Conservation (phyloP, 2,113 vertebrate species). For the Pygoscelis adeliae region DNA sequence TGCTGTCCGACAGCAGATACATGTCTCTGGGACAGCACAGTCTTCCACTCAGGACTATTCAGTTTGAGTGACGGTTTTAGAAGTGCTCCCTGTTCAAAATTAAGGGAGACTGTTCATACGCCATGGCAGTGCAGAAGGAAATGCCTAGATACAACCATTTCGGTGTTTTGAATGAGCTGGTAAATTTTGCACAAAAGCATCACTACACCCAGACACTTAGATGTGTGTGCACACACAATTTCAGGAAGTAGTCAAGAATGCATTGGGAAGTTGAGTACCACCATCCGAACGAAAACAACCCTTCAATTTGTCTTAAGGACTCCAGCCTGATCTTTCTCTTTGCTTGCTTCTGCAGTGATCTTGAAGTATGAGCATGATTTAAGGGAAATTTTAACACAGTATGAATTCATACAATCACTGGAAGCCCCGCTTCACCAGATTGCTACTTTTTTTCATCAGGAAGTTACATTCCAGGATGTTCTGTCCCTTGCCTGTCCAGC, state of each 20-base stretch:
- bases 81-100: background rate
- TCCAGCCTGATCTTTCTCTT: background rate
- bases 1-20: rapidly evolving
- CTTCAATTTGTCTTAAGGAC: background rate
- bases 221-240: rapidly evolving
- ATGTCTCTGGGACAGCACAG: background rate
- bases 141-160: rapidly evolving
- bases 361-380: background rate
- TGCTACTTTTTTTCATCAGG: background rate
- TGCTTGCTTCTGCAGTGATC: background rate
- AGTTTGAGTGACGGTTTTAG: background rate
- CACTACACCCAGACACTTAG: rapidly evolving
- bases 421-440: rapidly evolving
- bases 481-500: background rate
- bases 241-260: background rate
- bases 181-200: background rate
- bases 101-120: background rate
- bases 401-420: rapidly evolving
- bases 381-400: background rate
- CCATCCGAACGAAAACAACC: background rate
- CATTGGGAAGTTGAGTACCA: background rate
- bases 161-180: background rate
- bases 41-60: background rate
- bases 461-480: background rate
- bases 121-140: background rate